phyloP scores from a whole-genome alignment of 2,888 invertebrate species.

The Zonitis immaculata region DNA sequence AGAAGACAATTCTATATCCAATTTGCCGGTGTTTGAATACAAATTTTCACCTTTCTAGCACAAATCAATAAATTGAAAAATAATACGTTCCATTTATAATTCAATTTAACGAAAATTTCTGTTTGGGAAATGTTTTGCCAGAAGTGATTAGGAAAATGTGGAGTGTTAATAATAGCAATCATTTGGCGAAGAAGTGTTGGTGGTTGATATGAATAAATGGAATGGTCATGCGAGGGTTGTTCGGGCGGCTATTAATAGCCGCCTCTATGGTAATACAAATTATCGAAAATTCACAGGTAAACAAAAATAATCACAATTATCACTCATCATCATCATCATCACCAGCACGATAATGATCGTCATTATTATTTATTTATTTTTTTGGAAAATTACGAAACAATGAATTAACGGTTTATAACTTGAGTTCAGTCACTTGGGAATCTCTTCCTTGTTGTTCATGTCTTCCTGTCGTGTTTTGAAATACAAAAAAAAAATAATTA shows the following conservation, averaged over 20 bases:
- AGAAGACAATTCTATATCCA: conserved; percentile 27
- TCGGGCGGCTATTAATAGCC: conserved; percentile 24
- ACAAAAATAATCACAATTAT: too few relatives aligned
- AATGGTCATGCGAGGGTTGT: conserved; percentile 31
- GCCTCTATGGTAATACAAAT: conserved; percentile 23
- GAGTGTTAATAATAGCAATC: conserved; percentile 2
- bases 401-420: not conserved
- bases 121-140: not conserved
- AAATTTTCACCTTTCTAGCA: too few relatives aligned
- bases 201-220: conserved; percentile 23
- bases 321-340: too few relatives aligned
- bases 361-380: too few relatives aligned
- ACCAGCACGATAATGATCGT: not conserved
- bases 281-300: conserved; percentile 17
- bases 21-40: conserved; percentile 5
- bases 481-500: too few relatives aligned
- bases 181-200: not conserved
- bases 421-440: not conserved
- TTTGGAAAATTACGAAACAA: not conserved
- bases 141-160: conserved; percentile 2
- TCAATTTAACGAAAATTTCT: too few relatives aligned
- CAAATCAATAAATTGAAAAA: too few relatives aligned
- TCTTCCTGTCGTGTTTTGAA: not conserved
- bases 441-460: not conserved
- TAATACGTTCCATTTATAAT: too few relatives aligned